Conservation (phyloP, 2,888 invertebrate genomes). For the Plemyria rubiginata region DNA sequence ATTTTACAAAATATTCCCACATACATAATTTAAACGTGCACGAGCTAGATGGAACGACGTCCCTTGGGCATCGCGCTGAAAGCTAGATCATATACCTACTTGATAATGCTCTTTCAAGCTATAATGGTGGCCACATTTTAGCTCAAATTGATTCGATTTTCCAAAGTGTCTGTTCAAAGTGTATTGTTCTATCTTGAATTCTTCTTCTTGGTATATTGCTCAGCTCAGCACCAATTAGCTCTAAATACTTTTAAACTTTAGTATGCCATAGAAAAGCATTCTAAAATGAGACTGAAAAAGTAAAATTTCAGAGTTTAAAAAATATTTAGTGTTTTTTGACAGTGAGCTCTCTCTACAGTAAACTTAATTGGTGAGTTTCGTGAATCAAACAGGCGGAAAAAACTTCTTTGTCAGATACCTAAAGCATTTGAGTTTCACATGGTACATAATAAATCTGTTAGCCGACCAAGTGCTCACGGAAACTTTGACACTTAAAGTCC, state of each 20-base stretch:
- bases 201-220: too few relatives aligned
- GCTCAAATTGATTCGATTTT: not conserved
- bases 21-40: constrained; percentile 46
- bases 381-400: constrained; percentile 14
- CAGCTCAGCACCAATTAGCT: too few relatives aligned
- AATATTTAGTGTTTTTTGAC: not conserved
- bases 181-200: not conserved
- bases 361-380: too few relatives aligned
- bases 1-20: constrained; percentile 14
- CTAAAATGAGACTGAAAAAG: too few relatives aligned
- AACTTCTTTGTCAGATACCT: constrained; percentile 13
- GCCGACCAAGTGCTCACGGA: constrained; percentile 56
- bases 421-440: constrained; percentile 6
- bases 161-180: not conserved
- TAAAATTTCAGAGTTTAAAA: not conserved
- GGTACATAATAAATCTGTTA: constrained; percentile 46
- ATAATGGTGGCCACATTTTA: not conserved
- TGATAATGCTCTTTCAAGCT: constrained; percentile 57
- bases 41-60: constrained; percentile 51
- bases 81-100: constrained; percentile 57
- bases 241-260: too few relatives aligned
- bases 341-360: too few relatives aligned
- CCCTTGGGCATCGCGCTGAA: constrained; percentile 57
- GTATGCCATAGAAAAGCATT: too few relatives aligned
- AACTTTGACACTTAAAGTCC: constrained; percentile 72